Percentiles rank a stretch among this genome's conserved stretches.
These are phyloP conservation scores for Ennomos fuscantarius DNA, from an alignment of 2,888 invertebrate genomes.

Conservation along the genomic window DNA sequence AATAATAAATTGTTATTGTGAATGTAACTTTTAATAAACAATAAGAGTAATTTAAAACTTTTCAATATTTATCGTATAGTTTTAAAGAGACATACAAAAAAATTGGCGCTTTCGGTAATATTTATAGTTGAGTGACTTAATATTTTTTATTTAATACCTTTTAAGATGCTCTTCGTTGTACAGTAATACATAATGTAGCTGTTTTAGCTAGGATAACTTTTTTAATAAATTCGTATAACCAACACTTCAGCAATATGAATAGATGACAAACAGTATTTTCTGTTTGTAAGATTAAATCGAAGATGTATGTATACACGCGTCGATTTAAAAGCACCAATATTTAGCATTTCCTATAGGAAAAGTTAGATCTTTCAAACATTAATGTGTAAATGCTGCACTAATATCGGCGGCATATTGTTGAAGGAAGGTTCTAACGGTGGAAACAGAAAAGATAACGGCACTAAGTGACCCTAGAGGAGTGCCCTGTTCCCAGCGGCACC, in stretches of 20 bases:
- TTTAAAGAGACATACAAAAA: slow-evolving; percentile 54
- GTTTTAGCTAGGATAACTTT: slow-evolving; percentile 83
- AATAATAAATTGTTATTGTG: slow-evolving; percentile 83
- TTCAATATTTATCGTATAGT: slow-evolving; percentile 67
- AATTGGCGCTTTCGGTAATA: slow-evolving; percentile 70
- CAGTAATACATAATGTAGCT: slow-evolving; percentile 80
- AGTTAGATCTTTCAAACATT: slow-evolving; percentile 52
- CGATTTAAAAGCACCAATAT: slow-evolving; percentile 74
- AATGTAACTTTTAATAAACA: slow-evolving; percentile 81
- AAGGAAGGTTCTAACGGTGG: slow-evolving; percentile 37
- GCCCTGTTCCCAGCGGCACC: slow-evolving; percentile 45
- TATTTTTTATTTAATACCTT: slow-evolving; percentile 61
- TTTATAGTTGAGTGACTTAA: slow-evolving; percentile 62
- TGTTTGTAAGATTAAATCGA: slow-evolving; percentile 59
- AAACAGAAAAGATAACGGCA: slow-evolving; percentile 68
- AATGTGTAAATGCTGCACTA: slow-evolving; percentile 27
- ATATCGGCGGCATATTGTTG: slow-evolving; percentile 46
- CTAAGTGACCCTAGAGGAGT: slow-evolving; percentile 54
- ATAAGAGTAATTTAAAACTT: slow-evolving; percentile 71
- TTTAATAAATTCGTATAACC: slow-evolving; percentile 78
- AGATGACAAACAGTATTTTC: slow-evolving; percentile 66
- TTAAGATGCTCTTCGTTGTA: slow-evolving; percentile 79
- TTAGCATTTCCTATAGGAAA: slow-evolving; percentile 69
- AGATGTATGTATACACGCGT: slow-evolving; percentile 53
- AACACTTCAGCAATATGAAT: slow-evolving; percentile 71